Base-by-base conservation (phyloP, 1,140 invertebrate species). In the Euborellia annulipes region DNA sequence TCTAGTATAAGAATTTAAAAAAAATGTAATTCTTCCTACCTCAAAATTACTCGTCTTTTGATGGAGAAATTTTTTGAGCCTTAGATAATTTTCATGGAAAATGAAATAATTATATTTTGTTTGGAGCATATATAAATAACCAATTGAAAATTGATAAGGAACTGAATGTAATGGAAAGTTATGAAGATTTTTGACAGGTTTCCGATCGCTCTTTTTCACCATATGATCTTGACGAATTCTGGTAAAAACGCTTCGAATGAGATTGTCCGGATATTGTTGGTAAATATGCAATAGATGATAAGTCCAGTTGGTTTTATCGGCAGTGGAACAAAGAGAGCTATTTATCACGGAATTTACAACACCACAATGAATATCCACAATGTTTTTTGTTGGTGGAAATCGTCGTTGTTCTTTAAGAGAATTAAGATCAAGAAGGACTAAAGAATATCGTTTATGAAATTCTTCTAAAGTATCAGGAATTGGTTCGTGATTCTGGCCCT, bases 271-370 rank as follows among this genome's bases (percentile, higher is more conserved):
- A 61, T 77, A 83, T 48, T 78, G 70, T 49, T 82, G 76, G 52
- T 81, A 83, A 20, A 82, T 69, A 50, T 73, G 70, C 48, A 78
- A 80, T n/a, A 82, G 57, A 27, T 80, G 75, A 52, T 75, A 72
- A 1, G 70, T 70, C 62, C 70, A 77, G 0, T 68, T 68, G 4
- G 68, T 66, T 52, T 73, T 71, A 49, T 81, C 75, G 18, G 69
- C 66, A 16, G 63, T 64, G 44, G 69, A 71, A 44, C 71, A 73
- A 50, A 84, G 62, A 0, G 75, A 72, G 53, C 76, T 76, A 50
- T 59, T 51, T 17, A 64, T 57, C 3, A 62, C 50, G 16, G 56
- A 52, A 36, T 58, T 54, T 2, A 64, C 54, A 23, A 61, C 57
- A 30, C 50, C 44, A 40, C 50, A 53, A 36, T 59, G 49, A 34